Percentiles rank a stretch among this genome's conserved stretches.
Evolutionary conservation across 2,113 vertebrate genomes (phyloP).

Genomic region (Poeciliopsis prolifica): DNA sequence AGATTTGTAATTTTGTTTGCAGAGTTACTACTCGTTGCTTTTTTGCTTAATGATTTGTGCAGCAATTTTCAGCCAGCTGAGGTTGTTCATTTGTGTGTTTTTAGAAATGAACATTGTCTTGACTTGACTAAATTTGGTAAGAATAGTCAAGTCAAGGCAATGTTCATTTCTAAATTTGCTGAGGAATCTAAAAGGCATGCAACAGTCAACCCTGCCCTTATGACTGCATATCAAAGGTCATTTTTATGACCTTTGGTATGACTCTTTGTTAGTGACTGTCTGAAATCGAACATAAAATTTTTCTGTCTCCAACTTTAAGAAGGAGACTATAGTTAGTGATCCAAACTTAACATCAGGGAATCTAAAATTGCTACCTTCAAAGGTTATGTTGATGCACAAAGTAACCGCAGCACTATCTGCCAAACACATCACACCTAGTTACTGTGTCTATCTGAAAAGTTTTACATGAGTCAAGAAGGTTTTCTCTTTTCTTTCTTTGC

Average conservation of each 20-base stretch:
- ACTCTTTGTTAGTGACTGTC: background rate
- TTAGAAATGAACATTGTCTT: background rate
- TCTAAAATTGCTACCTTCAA: too few relatives aligned
- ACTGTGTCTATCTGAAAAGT: background rate
- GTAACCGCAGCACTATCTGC: too few relatives aligned
- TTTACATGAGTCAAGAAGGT: background rate
- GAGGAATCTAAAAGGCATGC: background rate
- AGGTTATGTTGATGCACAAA: too few relatives aligned
- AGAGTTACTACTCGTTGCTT: background rate
- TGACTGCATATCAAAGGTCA: too few relatives aligned
- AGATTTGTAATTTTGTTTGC: background rate
- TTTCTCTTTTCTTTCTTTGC: background rate
- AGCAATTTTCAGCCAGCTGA: background rate
- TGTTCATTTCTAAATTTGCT: background rate
- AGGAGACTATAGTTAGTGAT: background rate
- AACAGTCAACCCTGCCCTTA: background rate
- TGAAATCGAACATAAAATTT: too few relatives aligned
- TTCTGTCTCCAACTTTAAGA: too few relatives aligned
- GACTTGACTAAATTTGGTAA: background rate
- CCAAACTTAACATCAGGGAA: background rate
- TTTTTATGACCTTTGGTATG: background rate
- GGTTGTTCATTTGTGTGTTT: background rate
- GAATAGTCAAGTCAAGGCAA: too few relatives aligned
- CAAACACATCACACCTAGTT: background rate
- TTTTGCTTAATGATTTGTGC: background rate